Base-by-base conservation (phyloP, 2,888 invertebrate genomes). In the Criorhina ranunculi region DNA sequence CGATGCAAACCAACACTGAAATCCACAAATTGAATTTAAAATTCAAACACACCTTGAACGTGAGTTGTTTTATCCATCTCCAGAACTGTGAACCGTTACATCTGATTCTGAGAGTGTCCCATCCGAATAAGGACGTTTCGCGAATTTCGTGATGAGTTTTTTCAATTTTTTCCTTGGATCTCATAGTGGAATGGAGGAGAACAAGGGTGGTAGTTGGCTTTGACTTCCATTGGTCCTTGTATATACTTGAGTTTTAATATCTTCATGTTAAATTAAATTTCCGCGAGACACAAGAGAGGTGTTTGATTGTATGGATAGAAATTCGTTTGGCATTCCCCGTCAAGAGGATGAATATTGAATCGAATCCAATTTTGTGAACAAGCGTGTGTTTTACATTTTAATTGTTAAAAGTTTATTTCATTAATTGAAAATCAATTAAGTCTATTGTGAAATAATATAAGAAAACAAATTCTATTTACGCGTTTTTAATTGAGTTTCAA, bases 31-130 rank as follows among this genome's bases (percentile, higher is more conserved):
- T 35, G 19, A 55, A 55, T 55, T 55, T 33, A 11, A 55, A 55
- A 55, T 55, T 33, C 31, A 55, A 55, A 55, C 35, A 35, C 37
- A 55, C 33, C 55, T 55, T 17, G 35, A 55, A 55, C 55, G 55
- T 55, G 55, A 55, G 33, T n/a, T 55, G 55, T 55, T 55, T 55
- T 31, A 53, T 12, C 53, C 9, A 15, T 53, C 15, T 7, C 1
- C 29, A 53, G 51, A 0, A 12, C 2, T 6, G 17, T n/a, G n/a
- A n/a, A n/a, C 3, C 19, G 11, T 17, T 29, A 15, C 8, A 55
- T 55, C 35, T 17, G 17, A 55, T 33, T 55, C 55, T 6, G 35
- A 17, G 35, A 55, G 19, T 33, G 17, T 17, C 35, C n/a, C n/a
- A 35, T 37, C n/a, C 11, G 35, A 55, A 55, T 35, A 35, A 17